Evolutionary conservation across 2,888 invertebrate species (phyloP).

Genomic region (Sycophila texana): DNA sequence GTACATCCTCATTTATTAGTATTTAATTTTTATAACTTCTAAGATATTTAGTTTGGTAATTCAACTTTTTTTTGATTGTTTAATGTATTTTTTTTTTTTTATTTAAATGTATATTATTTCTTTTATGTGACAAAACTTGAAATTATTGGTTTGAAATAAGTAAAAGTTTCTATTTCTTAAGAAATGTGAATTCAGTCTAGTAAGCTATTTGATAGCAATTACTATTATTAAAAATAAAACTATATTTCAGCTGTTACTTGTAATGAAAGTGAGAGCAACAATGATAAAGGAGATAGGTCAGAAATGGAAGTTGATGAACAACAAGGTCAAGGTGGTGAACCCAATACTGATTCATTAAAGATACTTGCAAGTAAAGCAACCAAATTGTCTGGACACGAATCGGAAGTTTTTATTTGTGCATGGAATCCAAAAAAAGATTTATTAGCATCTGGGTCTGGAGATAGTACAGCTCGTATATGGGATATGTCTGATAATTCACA

Average conservation of each 20-base stretch:
- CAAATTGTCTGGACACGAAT: constrained; percentile 95
- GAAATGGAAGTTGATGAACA: constrained; percentile 86
- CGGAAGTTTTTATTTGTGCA: constrained; percentile 99
- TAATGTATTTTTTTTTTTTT: constrained; percentile 27
- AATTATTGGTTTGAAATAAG: constrained; percentile 64
- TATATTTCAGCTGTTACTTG: constrained; percentile 68
- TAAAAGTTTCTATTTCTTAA: constrained; percentile 54
- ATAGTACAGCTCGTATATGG: constrained; percentile 99
- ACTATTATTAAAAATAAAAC: neutral
- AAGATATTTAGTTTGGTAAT: constrained; percentile 61
- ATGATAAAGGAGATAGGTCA: constrained; percentile 69
- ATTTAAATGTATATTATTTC: constrained; percentile 43
- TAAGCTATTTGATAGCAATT: neutral
- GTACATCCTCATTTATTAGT: constrained; percentile 72
- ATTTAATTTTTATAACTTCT: constrained; percentile 66
- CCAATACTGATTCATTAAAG: constrained; percentile 82
- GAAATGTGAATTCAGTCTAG: neutral
- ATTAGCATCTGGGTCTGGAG: constrained; percentile 98
- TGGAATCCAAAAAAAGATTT: constrained; percentile 99
- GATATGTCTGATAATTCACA: constrained; percentile 96
- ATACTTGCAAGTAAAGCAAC: constrained; percentile 97
- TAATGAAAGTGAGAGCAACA: constrained; percentile 70
- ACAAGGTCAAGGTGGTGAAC: constrained; percentile 73
- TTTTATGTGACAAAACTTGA: constrained; percentile 57
- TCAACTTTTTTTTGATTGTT: constrained; percentile 54